phyloP scores from a whole-genome alignment of 2,888 invertebrate genomes.

The Entomobrya proxima region DNA sequence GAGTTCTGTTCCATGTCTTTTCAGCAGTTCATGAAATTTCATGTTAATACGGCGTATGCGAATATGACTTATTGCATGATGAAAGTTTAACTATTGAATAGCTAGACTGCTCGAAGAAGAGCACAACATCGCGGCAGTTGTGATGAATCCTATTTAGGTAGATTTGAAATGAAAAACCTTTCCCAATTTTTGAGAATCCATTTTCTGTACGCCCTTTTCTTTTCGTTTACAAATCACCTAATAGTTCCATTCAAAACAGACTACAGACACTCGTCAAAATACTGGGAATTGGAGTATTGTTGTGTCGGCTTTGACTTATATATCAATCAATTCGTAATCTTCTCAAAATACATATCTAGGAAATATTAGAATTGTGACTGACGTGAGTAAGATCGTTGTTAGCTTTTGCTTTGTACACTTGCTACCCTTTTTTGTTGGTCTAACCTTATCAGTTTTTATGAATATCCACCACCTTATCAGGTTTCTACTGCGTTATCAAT shows the following conservation, averaged over 20 bases:
- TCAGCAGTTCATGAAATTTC: background rate
- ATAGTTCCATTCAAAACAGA: background rate
- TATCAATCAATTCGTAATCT: background rate
- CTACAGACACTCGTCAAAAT: background rate
- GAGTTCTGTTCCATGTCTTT: slow-evolving; percentile 12
- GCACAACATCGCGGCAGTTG: background rate
- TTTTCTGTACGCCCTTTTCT: background rate
- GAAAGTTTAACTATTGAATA: too few relatives aligned
- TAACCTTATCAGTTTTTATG: too few relatives aligned
- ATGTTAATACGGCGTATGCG: slow-evolving; percentile 3
- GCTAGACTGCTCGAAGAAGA: background rate
- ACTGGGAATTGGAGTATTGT: background rate
- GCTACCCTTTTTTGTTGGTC: too few relatives aligned
- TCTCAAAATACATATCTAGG: too few relatives aligned
- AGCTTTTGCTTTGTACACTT: too few relatives aligned
- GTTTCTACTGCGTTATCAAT: too few relatives aligned
- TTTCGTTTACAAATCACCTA: background rate
- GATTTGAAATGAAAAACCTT: background rate
- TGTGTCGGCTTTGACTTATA: background rate
- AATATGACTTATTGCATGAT: background rate
- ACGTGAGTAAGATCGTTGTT: too few relatives aligned
- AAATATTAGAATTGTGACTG: too few relatives aligned
- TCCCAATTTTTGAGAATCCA: background rate
- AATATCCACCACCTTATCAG: too few relatives aligned
- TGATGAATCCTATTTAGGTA: background rate